phyloP scores from a whole-genome alignment of 2,113 vertebrate genomes.

The Hydrochoerus hydrochaeris region DNA sequence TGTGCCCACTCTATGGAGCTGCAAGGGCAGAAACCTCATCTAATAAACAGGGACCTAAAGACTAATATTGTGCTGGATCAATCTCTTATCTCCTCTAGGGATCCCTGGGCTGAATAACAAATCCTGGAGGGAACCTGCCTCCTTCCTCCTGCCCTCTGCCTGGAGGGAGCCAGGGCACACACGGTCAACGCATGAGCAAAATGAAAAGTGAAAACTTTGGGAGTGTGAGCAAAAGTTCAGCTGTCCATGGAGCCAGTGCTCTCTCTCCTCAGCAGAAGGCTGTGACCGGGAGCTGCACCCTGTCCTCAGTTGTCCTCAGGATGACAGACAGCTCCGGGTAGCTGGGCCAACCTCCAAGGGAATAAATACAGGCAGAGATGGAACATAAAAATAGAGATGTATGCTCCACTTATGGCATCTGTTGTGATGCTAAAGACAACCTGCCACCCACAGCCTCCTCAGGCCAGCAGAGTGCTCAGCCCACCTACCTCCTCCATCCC shows the following conservation, averaged over 20 bases:
- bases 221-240: fast-evolving
- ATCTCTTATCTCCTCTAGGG: not conserved
- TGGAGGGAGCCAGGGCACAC: not conserved
- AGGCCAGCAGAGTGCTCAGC: not conserved
- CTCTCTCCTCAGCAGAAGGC: not conserved
- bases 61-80: not conserved
- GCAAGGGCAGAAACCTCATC: not conserved
- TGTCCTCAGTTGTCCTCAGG: not conserved
- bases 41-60: not conserved
- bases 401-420: not conserved
- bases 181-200: not conserved
- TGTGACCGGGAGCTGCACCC: not conserved
- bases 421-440: not conserved
- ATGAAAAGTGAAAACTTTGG: not conserved
- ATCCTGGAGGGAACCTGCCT: not conserved
- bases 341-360: not conserved
- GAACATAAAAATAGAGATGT: constrained; percentile 52
- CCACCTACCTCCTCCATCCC: not conserved
- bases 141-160: not conserved
- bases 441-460: fast-evolving
- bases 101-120: not conserved
- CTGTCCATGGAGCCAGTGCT: fast-evolving
- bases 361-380: not conserved
- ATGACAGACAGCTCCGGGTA: not conserved
- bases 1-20: fast-evolving